Evolutionary conservation across 2,113 vertebrate genomes (phyloP).

Genomic region (Cariama cristata): DNA sequence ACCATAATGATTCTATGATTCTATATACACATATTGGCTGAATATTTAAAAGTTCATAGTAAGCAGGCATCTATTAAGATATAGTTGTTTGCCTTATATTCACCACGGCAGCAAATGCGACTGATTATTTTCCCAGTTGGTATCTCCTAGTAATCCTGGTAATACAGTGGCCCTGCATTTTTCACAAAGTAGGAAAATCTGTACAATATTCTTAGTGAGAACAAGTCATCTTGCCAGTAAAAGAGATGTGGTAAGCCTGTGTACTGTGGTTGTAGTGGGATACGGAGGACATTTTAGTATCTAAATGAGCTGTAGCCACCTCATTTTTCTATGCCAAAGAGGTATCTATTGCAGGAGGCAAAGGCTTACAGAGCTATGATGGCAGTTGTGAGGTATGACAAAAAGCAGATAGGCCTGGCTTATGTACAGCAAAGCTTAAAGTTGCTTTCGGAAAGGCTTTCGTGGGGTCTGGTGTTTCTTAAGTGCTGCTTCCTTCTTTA

Average conservation of each 20-base stretch:
- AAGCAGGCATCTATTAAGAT: neutral
- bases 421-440: neutral
- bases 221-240: neutral
- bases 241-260: neutral
- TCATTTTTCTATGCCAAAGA: neutral
- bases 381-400: neutral
- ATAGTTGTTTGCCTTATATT: neutral
- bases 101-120: neutral
- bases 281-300: neutral
- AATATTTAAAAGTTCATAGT: neutral
- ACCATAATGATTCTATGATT: no score
- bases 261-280: neutral
- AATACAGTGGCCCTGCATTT: neutral
- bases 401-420: neutral
- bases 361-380: neutral
- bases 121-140: neutral
- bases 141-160: neutral
- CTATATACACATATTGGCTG: neutral
- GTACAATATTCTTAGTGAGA: neutral
- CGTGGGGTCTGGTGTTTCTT: neutral
- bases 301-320: neutral
- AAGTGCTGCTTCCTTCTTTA: neutral
- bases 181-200: neutral
- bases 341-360: neutral
- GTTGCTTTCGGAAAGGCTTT: neutral